phyloP scores from a whole-genome alignment of 2,113 vertebrate species.

The Oryzias curvinotus region DNA sequence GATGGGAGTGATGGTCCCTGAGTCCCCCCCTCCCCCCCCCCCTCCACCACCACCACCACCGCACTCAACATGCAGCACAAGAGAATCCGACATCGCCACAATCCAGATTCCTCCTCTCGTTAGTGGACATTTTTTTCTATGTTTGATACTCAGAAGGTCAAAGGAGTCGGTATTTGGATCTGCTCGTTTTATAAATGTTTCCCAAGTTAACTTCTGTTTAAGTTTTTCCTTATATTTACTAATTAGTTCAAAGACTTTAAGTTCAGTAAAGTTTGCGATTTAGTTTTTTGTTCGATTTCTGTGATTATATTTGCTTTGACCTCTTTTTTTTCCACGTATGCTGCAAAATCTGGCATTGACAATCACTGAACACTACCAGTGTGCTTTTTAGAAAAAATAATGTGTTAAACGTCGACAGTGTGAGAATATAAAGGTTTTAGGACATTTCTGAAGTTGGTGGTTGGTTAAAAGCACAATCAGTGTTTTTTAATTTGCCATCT shows the following conservation, averaged over 20 bases:
- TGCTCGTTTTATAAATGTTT: constrained; percentile 2
- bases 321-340: not conserved
- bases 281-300: not conserved
- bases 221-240: not conserved
- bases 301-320: not conserved
- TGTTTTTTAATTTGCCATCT: not conserved
- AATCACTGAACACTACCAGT: not conserved
- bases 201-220: constrained; percentile 13
- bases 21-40: not conserved
- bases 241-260: constrained; percentile 10
- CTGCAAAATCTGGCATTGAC: not conserved
- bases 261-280: constrained; percentile 4
- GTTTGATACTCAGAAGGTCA: not conserved
- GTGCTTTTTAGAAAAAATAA: not conserved
- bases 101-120: not conserved
- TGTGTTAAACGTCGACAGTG: not conserved
- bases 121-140: constrained; percentile 3
- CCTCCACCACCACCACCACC: not conserved
- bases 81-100: constrained; percentile 7
- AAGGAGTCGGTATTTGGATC: not conserved
- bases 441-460: not conserved
- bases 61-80: not conserved
- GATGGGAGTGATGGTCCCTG: constrained; percentile 90
- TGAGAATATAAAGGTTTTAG: not conserved
- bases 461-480: not conserved